These are phyloP conservation scores for Tapirus terrestris DNA, from an alignment of 2,113 vertebrate genomes.

Conservation along the genomic window DNA sequence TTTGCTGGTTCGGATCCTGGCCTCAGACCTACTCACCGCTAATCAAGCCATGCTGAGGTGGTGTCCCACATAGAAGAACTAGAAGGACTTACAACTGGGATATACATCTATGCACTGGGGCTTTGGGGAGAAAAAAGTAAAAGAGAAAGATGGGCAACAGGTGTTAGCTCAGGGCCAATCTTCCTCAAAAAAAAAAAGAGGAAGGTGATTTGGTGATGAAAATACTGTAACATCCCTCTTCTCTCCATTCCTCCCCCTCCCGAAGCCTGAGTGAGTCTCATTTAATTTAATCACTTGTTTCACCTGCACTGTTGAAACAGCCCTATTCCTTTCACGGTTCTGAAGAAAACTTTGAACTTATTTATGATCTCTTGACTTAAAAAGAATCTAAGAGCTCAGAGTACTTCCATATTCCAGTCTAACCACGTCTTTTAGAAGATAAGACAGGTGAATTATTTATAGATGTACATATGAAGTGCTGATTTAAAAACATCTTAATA, in stretches of 20 bases:
- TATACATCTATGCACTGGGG: no score
- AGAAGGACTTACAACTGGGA: no score
- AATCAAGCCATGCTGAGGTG: no score
- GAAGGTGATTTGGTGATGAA: not conserved
- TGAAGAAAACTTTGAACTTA: constrained; percentile 65
- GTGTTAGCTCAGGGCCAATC: no score
- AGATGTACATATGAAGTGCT: not conserved
- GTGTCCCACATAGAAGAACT: no score
- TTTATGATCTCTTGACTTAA: constrained; percentile 51
- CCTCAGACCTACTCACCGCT: no score
- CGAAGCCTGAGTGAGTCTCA: not conserved
- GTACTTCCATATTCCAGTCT: not conserved
- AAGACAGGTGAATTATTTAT: constrained; percentile 24
- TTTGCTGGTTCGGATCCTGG: no score
- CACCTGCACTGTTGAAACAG: not conserved
- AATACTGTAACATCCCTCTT: fast-evolving
- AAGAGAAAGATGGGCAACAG: no score
- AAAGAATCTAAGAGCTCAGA: not conserved
- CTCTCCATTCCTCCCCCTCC: no score
- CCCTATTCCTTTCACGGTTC: constrained; percentile 5
- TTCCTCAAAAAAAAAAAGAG: not conserved
- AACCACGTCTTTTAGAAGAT: constrained; percentile 33
- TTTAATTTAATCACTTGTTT: not conserved
- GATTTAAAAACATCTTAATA: not conserved
- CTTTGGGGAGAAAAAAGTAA: no score